Conservation (phyloP, 2,113 vertebrate genomes). For the Prionailurus bengalensis region DNA sequence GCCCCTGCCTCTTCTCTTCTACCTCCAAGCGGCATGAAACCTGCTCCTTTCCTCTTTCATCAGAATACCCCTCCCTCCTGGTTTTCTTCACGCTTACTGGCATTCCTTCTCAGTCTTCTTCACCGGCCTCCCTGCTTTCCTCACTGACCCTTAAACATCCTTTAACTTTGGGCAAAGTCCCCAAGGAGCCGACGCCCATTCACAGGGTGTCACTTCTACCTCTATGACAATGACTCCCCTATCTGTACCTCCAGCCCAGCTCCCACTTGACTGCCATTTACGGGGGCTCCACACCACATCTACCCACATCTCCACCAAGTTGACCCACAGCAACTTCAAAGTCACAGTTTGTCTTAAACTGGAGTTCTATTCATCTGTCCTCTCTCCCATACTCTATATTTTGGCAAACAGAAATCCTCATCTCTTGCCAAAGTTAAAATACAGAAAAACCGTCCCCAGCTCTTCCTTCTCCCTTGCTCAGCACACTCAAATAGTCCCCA, state of each 20-base stretch:
- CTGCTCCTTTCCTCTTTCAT: neutral
- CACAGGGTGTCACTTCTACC: neutral
- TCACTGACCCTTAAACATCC: neutral
- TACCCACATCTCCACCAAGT: neutral
- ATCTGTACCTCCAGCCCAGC: neutral
- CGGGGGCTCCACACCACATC: neutral
- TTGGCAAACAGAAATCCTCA: neutral
- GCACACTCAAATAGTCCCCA: neutral
- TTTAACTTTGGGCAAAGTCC: neutral
- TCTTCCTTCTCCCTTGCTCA: neutral
- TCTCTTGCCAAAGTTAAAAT: neutral
- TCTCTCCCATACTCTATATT: neutral
- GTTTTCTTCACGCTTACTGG: neutral
- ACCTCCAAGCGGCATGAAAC: neutral
- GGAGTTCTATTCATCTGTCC: neutral
- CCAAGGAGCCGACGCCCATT: neutral
- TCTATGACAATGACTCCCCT: neutral
- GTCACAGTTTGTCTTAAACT: neutral
- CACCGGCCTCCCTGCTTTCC: neutral
- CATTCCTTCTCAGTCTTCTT: conserved; percentile 15
- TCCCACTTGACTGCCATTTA: neutral
- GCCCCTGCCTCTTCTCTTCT: neutral
- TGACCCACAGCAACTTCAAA: neutral
- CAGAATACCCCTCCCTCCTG: neutral
- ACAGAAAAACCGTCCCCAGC: neutral